A percentile compares a stretch with the other conserved stretches of the same genome.
Conservation (phyloP, 2,888 invertebrate species). For the Sminthurinus aureus region DNA sequence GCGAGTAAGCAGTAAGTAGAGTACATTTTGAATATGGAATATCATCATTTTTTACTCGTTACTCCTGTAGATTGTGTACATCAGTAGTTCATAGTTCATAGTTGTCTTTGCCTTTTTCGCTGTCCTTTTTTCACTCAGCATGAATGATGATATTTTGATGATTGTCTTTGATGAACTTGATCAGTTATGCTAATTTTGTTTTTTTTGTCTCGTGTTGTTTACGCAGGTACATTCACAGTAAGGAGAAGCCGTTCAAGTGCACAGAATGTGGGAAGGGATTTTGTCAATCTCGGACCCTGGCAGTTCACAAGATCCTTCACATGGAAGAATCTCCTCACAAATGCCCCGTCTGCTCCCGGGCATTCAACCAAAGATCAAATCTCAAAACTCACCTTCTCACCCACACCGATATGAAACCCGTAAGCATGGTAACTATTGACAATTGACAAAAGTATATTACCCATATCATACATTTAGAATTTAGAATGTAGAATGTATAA, state of each 20-base stretch:
- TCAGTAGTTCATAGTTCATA: too few relatives aligned
- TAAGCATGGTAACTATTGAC: too few relatives aligned
- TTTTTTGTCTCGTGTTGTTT: slow-evolving; percentile 62
- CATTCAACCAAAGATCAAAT: slow-evolving; percentile 89
- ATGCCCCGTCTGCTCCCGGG: slow-evolving; percentile 86
- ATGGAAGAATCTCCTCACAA: slow-evolving; percentile 93
- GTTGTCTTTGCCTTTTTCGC: too few relatives aligned
- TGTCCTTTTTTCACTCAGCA: too few relatives aligned
- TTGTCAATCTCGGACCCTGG: slow-evolving; percentile 92
- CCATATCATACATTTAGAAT: too few relatives aligned
- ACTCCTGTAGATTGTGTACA: too few relatives aligned
- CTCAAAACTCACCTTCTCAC: slow-evolving; percentile 88
- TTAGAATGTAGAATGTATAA: too few relatives aligned
- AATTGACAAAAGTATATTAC: too few relatives aligned
- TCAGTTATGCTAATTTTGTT: not conserved
- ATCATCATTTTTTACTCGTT: too few relatives aligned
- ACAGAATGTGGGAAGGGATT: slow-evolving; percentile 95
- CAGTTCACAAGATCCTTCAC: slow-evolving; percentile 92
- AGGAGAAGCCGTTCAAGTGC: slow-evolving; percentile 97
- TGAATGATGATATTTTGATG: too few relatives aligned
- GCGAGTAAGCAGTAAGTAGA: too few relatives aligned
- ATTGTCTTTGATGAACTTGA: not conserved
- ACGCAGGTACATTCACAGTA: slow-evolving; percentile 92
- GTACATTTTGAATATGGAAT: too few relatives aligned
- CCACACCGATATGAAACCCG: slow-evolving; percentile 87